Conservation (phyloP, 2,797 vertebrate genomes). For the Onychomys arenicola region DNA sequence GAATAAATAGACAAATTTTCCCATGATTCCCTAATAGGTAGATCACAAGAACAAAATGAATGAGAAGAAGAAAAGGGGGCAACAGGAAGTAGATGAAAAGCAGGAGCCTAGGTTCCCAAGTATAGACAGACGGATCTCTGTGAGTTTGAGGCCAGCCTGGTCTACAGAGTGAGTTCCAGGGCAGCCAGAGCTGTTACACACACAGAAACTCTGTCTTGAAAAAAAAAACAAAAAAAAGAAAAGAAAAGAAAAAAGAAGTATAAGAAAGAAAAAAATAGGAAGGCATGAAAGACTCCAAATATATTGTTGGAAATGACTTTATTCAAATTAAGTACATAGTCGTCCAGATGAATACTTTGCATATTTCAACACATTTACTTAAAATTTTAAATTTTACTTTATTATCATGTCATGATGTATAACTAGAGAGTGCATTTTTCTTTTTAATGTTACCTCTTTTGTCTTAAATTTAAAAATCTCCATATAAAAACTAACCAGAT, state of each 20-base stretch:
- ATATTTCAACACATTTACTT: constrained; percentile 68
- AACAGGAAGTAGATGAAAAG: neutral
- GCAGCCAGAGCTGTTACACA: neutral
- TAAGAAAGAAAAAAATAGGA: neutral
- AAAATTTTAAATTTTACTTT: constrained; percentile 58
- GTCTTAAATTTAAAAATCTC: constrained; percentile 36
- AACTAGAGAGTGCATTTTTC: neutral
- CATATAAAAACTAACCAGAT: constrained; percentile 27
- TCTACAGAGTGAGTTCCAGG: neutral
- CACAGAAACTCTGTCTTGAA: neutral
- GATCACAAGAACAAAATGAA: constrained; percentile 9
- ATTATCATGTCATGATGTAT: constrained; percentile 41
- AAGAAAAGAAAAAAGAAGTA: neutral
- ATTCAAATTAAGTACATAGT: constrained; percentile 64
- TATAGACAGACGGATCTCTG: neutral
- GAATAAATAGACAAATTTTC: constrained; percentile 42
- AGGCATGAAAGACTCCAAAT: constrained; percentile 22
- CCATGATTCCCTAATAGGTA: constrained; percentile 26
- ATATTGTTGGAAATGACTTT: constrained; percentile 56
- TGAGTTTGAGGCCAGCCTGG: neutral
- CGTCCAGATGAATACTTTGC: constrained; percentile 47
- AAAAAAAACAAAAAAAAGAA: too few species aligned
- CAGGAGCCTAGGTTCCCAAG: neutral
- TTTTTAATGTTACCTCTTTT: constrained; percentile 59
- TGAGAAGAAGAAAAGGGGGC: neutral